phyloP scores from a whole-genome alignment of 1,140 invertebrate species.

The Drosophila murphyi region DNA sequence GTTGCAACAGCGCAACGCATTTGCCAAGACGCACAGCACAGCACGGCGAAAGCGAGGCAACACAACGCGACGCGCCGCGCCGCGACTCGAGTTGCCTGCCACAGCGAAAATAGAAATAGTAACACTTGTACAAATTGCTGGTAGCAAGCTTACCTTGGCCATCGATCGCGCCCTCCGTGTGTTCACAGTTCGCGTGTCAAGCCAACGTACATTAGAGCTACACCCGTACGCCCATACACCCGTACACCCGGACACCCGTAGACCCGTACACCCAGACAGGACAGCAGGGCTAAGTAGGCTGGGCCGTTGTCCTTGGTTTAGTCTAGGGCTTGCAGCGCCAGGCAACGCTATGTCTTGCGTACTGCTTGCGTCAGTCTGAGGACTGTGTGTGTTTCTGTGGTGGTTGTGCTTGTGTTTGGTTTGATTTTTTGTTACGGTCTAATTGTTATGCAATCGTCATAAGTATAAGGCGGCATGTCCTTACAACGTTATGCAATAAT shows the following conservation, averaged over 20 bases:
- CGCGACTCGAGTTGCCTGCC: no score
- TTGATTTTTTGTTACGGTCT: constrained; percentile 53
- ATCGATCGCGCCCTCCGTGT: constrained; percentile 58
- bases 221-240: no score
- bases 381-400: constrained; percentile 2
- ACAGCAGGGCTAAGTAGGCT: constrained; percentile 18
- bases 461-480: constrained; percentile 68
- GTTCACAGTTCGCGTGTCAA: constrained; percentile 26
- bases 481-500: constrained; percentile 80
- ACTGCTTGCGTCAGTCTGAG: constrained; percentile 6
- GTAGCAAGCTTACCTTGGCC: constrained; percentile 58
- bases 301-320: constrained; percentile 49
- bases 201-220: constrained; percentile 17
- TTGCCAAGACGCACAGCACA: constrained; percentile 63
- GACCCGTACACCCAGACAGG: background rate
- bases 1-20: constrained; percentile 76
- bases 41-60: no score
- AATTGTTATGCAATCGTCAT: constrained; percentile 74
- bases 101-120: constrained; percentile 35
- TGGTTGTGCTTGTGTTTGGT: constrained; percentile 4
- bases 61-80: constrained; percentile 36
- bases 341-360: constrained; percentile 16
- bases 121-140: constrained; percentile 29
- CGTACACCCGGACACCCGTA: no score
- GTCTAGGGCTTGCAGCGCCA: constrained; percentile 47